phyloP scores from a whole-genome alignment of 1,140 invertebrate species.

The Drosophila murphyi region DNA sequence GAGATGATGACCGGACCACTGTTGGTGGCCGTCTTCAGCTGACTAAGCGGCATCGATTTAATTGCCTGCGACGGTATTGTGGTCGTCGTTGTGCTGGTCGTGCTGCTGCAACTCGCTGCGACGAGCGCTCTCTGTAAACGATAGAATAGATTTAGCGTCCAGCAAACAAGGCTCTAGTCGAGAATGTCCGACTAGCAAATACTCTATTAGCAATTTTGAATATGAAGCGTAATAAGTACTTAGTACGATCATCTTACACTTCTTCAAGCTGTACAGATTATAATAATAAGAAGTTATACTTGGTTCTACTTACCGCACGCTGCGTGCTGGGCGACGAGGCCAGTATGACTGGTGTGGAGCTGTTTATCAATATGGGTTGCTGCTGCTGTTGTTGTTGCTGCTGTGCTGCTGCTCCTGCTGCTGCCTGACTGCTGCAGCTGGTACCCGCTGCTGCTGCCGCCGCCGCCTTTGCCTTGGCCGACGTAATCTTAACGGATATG shows the following conservation, averaged over 20 bases:
- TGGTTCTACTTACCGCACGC: slow-evolving; percentile 55
- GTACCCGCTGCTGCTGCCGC: slow-evolving; percentile 42
- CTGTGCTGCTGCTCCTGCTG: slow-evolving; percentile 45
- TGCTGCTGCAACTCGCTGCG: slow-evolving; percentile 48
- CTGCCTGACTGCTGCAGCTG: slow-evolving; percentile 44
- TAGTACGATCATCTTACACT: no score
- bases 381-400: slow-evolving; percentile 64
- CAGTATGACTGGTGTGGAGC: slow-evolving; percentile 79
- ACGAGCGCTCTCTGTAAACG: slow-evolving; percentile 65
- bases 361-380: slow-evolving; percentile 79
- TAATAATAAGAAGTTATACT: not conserved
- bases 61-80: slow-evolving; percentile 77
- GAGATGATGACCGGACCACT: slow-evolving; percentile 82
- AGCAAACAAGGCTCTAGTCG: no score
- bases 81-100: slow-evolving; percentile 62
- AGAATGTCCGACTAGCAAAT: no score
- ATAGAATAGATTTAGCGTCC: not conserved
- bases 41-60: slow-evolving; percentile 80
- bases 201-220: no score
- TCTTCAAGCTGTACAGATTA: not conserved
- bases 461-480: slow-evolving; percentile 68
- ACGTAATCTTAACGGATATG: slow-evolving; percentile 82
- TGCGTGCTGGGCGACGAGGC: slow-evolving; percentile 73
- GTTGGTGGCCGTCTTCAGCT: slow-evolving; percentile 76
- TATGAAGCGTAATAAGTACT: no score